These are phyloP conservation scores for Acheta domesticus DNA, from an alignment of 2,888 invertebrate genomes.

Conservation along the genomic window DNA sequence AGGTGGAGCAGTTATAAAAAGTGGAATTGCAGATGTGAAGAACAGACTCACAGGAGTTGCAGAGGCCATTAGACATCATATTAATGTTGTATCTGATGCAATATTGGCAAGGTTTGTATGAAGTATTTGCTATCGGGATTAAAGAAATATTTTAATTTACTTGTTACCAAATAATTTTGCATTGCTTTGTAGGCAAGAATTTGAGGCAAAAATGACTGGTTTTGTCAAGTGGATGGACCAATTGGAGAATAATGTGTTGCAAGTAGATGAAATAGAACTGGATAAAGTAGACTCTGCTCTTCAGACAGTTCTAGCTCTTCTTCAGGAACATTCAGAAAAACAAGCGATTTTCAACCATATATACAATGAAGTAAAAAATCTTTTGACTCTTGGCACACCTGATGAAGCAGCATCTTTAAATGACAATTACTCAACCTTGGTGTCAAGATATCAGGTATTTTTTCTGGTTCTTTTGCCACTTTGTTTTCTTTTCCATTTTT, in stretches of 20 bases:
- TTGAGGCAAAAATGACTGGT: conserved; percentile 71
- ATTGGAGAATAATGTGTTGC: conserved; percentile 65
- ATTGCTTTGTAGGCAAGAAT: conserved; percentile 63
- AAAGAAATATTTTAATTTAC: not conserved
- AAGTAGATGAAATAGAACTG: conserved; percentile 75
- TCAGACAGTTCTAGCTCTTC: conserved; percentile 72
- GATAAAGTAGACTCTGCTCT: conserved; percentile 77
- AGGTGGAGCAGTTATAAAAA: conserved; percentile 68
- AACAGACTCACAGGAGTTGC: conserved; percentile 69
- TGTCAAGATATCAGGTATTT: conserved; percentile 65
- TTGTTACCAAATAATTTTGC: not conserved
- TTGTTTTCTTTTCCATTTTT: not conserved
- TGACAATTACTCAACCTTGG: conserved; percentile 71
- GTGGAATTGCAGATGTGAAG: conserved; percentile 70
- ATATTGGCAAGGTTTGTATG: conserved; percentile 57
- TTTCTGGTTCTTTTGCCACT: not conserved
- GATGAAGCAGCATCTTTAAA: conserved; percentile 71
- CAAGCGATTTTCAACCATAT: conserved; percentile 73
- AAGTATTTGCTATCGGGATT: not conserved
- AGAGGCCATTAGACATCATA: conserved; percentile 69
- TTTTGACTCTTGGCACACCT: conserved; percentile 64
- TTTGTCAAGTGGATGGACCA: conserved; percentile 78
- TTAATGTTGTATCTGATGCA: conserved; percentile 77
- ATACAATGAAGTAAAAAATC: conserved; percentile 76
- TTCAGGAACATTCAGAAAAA: conserved; percentile 83